Percentiles rank a stretch among this genome's conserved stretches.
Conservation (phyloP, 2,888 invertebrate genomes). For the Lamellibrachia columna region DNA sequence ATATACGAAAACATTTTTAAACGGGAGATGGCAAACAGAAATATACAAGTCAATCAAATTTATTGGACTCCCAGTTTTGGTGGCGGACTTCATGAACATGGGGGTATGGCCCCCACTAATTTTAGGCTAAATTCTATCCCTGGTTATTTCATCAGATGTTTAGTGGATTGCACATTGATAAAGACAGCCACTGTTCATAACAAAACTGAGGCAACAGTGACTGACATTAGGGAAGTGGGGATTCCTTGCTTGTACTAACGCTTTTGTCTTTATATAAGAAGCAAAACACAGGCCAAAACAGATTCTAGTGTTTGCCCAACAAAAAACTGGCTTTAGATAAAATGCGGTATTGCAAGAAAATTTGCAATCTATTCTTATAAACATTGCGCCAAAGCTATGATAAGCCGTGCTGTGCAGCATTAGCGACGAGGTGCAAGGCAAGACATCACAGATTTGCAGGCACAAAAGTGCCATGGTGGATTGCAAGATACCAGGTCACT, state of each 20-base stretch:
- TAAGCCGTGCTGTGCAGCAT: neutral
- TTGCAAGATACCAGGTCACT: neutral
- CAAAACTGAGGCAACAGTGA: too few relatives aligned
- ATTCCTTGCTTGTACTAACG: neutral
- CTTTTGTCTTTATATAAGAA: neutral
- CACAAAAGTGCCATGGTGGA: neutral
- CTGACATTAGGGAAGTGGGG: too few relatives aligned
- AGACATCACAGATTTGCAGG: neutral
- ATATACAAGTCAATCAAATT: too few relatives aligned
- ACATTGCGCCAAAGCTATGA: neutral
- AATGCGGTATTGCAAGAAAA: neutral
- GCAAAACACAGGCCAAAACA: neutral
- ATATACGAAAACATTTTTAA: too few relatives aligned
- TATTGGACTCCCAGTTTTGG: too few relatives aligned
- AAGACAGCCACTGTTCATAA: too few relatives aligned
- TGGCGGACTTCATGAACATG: too few relatives aligned
- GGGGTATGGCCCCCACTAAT: too few relatives aligned
- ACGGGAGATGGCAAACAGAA: too few relatives aligned
- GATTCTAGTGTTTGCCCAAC: neutral
- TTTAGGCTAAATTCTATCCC: too few relatives aligned
- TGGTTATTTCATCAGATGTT: too few relatives aligned
- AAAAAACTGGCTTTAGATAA: neutral
- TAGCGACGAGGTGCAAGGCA: neutral
- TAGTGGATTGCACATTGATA: too few relatives aligned
- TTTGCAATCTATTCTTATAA: neutral